Conservation (phyloP, 1,140 invertebrate species). For the Agrypnia vestita region DNA sequence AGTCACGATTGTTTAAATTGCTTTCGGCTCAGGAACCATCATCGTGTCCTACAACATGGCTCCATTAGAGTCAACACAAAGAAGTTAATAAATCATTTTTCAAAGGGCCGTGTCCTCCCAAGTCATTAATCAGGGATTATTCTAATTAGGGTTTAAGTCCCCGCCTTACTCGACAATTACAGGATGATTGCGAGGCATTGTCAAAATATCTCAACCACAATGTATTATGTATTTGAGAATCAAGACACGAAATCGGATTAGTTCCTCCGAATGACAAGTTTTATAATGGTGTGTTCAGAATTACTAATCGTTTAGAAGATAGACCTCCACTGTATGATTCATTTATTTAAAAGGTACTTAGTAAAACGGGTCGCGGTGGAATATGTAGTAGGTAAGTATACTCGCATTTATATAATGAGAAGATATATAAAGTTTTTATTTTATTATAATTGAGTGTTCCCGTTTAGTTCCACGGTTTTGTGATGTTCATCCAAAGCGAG, state of each 20-base stretch:
- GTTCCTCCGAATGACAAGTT: no score
- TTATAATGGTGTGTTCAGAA: no score
- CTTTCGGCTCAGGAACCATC: no score
- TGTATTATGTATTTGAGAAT: background rate
- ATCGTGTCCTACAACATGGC: background rate
- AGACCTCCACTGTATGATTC: no score
- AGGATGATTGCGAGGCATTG: slow-evolving; percentile 1
- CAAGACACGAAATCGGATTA: no score
- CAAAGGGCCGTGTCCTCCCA: slow-evolving; percentile 27
- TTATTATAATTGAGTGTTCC: background rate
- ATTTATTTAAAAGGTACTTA: no score
- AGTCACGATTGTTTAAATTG: no score
- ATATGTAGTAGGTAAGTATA: no score
- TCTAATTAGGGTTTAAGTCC: slow-evolving; percentile 38
- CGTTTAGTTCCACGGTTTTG: background rate
- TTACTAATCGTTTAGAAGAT: no score
- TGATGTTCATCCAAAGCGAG: background rate
- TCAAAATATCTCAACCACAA: slow-evolving; percentile 2
- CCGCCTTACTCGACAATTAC: background rate
- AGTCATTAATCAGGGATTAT: slow-evolving; percentile 54
- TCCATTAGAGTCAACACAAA: slow-evolving; percentile 13
- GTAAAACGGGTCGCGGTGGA: no score
- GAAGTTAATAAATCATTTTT: slow-evolving; percentile 26
- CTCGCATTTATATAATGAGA: no score
- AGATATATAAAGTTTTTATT: background rate